Conservation (phyloP, 2,888 invertebrate genomes). For the Steinernema hermaphroditum region DNA sequence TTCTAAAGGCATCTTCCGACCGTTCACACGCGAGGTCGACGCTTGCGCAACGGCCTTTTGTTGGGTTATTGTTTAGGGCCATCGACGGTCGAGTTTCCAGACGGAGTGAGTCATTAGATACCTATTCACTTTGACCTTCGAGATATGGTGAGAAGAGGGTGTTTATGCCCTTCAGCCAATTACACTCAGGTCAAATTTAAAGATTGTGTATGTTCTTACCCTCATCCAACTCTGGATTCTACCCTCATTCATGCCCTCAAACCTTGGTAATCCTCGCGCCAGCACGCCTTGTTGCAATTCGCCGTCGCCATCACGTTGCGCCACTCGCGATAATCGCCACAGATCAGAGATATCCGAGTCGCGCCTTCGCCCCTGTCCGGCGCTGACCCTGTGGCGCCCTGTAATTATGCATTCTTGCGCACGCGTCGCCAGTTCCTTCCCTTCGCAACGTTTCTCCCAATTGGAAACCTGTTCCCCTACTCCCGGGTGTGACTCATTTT, state of each 20-base stretch:
- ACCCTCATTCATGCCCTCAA: no score
- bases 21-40: constrained; percentile 21
- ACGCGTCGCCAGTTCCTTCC: constrained; percentile 13
- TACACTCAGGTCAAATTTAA: no score
- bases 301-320: constrained; percentile 2
- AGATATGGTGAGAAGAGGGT: no score
- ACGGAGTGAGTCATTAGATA: background rate
- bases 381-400: constrained; percentile 25
- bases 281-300: constrained; percentile 18
- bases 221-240: no score
- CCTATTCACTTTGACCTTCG: background rate
- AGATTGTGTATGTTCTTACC: no score
- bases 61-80: constrained; percentile 25
- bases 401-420: constrained; percentile 28
- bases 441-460: background rate
- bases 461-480: constrained; percentile 1
- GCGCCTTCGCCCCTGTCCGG: background rate
- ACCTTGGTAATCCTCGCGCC: background rate
- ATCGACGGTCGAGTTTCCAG: background rate
- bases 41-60: constrained; percentile 18
- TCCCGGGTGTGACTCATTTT: background rate
- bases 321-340: constrained; percentile 28
- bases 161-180: background rate
- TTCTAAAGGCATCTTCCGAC: background rate
- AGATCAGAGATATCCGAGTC: constrained; percentile 19